Conservation (phyloP, 2,888 invertebrate genomes). For the Taphrorychus bicolor region DNA sequence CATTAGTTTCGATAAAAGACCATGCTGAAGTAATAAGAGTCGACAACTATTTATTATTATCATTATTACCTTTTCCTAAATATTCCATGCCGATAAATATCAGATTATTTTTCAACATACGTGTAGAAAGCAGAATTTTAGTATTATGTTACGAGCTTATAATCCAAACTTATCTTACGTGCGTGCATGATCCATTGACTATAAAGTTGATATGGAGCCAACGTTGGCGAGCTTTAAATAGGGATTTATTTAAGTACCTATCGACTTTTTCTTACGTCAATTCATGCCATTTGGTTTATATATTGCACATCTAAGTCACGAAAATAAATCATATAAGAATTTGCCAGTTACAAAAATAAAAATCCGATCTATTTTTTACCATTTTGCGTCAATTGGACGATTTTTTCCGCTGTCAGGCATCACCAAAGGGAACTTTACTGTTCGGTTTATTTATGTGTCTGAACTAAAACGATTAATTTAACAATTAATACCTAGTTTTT, state of each 20-base stretch:
- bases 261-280: conserved; percentile 9
- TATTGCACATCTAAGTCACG: conserved; percentile 6
- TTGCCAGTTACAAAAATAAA: conserved; percentile 4
- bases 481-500: not conserved
- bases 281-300: conserved; percentile 13
- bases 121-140: not conserved
- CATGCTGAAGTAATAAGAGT: no score
- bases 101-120: not conserved
- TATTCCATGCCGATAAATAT: not conserved
- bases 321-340: conserved; percentile 13
- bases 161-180: not conserved
- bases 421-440: not conserved
- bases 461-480: not conserved
- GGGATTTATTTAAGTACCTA: conserved; percentile 17
- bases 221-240: conserved; percentile 7
- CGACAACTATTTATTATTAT: no score
- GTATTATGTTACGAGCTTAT: not conserved
- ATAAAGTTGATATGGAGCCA: conserved; percentile 12
- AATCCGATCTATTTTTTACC: not conserved
- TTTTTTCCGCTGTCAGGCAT: not conserved
- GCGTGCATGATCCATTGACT: conserved; percentile 2
- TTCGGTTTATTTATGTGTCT: not conserved
- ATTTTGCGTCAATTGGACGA: conserved; percentile 1
- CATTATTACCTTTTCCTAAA: no score
- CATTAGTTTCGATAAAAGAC: no score